Evolutionary conservation across 2,888 invertebrate species (phyloP), one percentile per base, ranked within the genome.

Genomic region (Gibbula magus): DNA sequence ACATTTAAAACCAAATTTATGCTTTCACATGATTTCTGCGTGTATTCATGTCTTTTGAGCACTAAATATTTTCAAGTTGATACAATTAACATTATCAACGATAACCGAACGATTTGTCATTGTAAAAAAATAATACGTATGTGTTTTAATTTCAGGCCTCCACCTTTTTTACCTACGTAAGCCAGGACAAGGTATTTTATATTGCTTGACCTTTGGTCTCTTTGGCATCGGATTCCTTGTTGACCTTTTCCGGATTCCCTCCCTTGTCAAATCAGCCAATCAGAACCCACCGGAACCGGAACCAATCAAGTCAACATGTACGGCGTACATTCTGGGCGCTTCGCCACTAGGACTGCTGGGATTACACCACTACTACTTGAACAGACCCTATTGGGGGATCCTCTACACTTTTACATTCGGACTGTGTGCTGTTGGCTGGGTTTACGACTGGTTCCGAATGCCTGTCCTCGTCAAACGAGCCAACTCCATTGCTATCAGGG

Each of bases 391-490:
- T 20, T 82, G 82, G 82, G 82, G 83, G 13, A 13, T 80, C 1
- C 56, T 81, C n/a, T 83, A 82, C 54, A 75, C 78, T 0, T 78
- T 79, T 39, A 82, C 82, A 10, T 29, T 81, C 5, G 82, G 84
- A 0, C 73, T 83, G 25, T 0, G 74, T 8, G 82, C 80, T 1
- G 45, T 82, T 7, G 89, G 89, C 10, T 90, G 88, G 87, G 53
- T 90, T 0, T 81, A 85, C 20, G 91, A 91, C 81, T 87, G 88
- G 83, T 86, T 88, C 79, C 82, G 91, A 22, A 81, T 88, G 18
- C 85, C 86, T 4, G 56, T 81, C 29, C 81, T 90, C 13, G 87
- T 88, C 16, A 81, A 82, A 32, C 79, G 88, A 10, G 81, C 85
- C 25, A 89, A 88, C 79, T 73, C 78, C 32, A 75, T 70, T 0